Evolutionary conservation across 2,888 invertebrate species (phyloP), one percentile per base, ranked within the genome.

Genomic region (Oscheius sp.): DNA sequence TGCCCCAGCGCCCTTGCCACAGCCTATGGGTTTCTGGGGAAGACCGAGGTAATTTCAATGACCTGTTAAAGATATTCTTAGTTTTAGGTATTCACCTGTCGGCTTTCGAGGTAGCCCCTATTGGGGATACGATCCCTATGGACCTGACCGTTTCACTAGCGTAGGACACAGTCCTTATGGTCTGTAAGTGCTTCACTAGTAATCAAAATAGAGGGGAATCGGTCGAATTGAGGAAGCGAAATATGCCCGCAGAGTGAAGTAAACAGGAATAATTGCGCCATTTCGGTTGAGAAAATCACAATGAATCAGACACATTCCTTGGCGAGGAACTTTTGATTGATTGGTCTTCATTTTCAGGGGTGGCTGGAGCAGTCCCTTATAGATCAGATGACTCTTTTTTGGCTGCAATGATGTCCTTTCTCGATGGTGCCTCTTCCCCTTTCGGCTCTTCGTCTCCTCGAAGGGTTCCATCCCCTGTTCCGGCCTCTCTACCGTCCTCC

Each of bases 1-100:
- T 73, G 81, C 77, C 1, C 81, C 81, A n/a, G 81, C 79, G 18
- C 79, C 78, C 13, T 72, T 78, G 52, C 76, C 76, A 6, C 78
- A 78, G 43, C 81, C 81, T 25, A 81, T 81, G 81, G 81, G 81
- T 29, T 81, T 81, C 78, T 81, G 81, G 81, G 81, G 81, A 27
- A 61, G 81, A 66, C 81, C 81, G 2, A 77, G 75, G 76, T 75
- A 29, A n/a, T 7, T 59, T 52, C 41, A 0, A 7, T 1, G 9
- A 21, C 43, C 18, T 12, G 49, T 5, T 27, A 7, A 12, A 53
- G 3, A 66, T 3, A 41, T 12, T 27, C 52, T 7, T 9, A 66
- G 5, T 21, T 72, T 2, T 53, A 78, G 78, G 69, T 78, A 76
- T 55, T 74, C 78, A 25, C 80, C 78, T 27, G 69, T 69, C 12